phyloP scores from a whole-genome alignment of 2,113 vertebrate genomes.

The Sylvilagus bachmani region DNA sequence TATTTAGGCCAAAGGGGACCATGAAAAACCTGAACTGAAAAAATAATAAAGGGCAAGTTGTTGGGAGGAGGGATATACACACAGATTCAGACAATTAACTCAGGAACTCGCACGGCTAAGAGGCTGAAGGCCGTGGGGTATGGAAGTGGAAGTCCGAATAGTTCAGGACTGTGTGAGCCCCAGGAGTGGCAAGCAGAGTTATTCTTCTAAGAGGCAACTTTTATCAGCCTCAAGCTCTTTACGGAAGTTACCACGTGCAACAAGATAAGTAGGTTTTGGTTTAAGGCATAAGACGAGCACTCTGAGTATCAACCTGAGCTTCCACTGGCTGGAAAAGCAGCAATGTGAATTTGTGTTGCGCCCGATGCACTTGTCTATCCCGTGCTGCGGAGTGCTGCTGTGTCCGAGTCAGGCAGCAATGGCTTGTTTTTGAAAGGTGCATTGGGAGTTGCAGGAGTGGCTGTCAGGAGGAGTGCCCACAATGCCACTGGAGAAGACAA shows the following conservation, averaged over 20 bases:
- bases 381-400: background rate
- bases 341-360: background rate
- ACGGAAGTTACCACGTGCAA: background rate
- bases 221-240: background rate
- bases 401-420: background rate
- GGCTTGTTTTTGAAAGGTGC: background rate
- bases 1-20: background rate
- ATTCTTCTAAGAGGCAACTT: background rate
- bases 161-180: background rate
- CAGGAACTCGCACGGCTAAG: background rate
- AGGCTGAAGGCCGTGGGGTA: background rate
- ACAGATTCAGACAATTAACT: constrained; percentile 45
- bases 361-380: background rate
- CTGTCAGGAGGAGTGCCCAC: constrained; percentile 46
- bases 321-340: background rate
- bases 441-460: constrained; percentile 20
- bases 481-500: constrained; percentile 49
- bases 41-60: constrained; percentile 54
- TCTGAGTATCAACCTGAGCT: background rate
- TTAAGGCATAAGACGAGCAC: background rate
- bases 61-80: background rate
- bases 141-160: background rate
- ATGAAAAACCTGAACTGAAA: constrained; percentile 38
- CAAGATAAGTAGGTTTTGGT: background rate
- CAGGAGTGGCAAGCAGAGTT: background rate